phyloP scores from a whole-genome alignment of 1,140 invertebrate species.

The Bombus cullumanus region DNA sequence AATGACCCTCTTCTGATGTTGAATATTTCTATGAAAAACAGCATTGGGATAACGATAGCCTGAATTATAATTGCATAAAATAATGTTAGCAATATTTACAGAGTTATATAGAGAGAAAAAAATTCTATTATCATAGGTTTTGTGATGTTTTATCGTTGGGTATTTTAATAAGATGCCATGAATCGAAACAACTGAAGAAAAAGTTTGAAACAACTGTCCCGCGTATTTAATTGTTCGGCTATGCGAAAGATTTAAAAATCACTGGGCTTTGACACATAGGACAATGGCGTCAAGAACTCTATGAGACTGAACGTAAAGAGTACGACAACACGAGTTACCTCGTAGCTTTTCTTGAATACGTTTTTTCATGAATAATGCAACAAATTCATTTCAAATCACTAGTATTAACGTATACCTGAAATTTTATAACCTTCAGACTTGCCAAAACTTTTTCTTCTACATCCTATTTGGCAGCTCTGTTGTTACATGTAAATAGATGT shows the following conservation, averaged over 20 bases:
- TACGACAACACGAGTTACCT: conserved; percentile 80
- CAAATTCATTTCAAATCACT: conserved; percentile 69
- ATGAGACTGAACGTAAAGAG: conserved; percentile 82
- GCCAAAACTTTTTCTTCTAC: conserved; percentile 44
- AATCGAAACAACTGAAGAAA: background rate
- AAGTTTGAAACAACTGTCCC: conserved; percentile 9
- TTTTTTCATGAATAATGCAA: conserved; percentile 73
- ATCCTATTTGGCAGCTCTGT: conserved; percentile 42
- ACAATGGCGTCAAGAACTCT: conserved; percentile 63
- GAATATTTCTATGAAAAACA: conserved; percentile 7
- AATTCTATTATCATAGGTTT: background rate
- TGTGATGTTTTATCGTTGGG: background rate
- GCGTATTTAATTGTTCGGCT: conserved; percentile 8
- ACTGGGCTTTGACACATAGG: conserved; percentile 22
- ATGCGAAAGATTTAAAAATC: conserved; percentile 6
- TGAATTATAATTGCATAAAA: background rate
- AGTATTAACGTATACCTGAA: conserved; percentile 76
- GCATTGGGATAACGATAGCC: background rate
- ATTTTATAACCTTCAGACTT: conserved; percentile 65
- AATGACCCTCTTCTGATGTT: conserved; percentile 34
- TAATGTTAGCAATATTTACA: background rate
- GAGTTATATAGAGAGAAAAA: background rate
- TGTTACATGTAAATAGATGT: conserved; percentile 60
- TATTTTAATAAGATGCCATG: background rate
- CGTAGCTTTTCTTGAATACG: conserved; percentile 78